Conservation (phyloP, 2,113 vertebrate species). For the Ceuthmochares aereus region DNA sequence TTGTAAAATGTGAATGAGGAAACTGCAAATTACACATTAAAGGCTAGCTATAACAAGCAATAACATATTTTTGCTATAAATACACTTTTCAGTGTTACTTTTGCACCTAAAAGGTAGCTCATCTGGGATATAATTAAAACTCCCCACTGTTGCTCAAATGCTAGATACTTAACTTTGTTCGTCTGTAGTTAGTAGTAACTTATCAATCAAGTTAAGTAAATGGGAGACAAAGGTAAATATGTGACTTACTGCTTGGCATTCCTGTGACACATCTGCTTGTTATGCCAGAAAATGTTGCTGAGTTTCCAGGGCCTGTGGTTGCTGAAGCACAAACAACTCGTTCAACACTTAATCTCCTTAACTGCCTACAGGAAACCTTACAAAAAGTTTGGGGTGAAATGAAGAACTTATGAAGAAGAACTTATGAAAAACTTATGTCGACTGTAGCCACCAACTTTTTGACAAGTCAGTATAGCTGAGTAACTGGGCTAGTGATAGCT, state of each 20-base stretch:
- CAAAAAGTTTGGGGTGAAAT: not conserved
- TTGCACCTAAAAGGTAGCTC: not conserved
- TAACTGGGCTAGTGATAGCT: not conserved
- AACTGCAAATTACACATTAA: not conserved
- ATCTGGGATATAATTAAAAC: not conserved
- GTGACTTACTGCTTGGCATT: not conserved
- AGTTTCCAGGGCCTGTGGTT: not conserved
- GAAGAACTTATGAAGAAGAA: too few species aligned
- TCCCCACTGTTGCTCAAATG: not conserved
- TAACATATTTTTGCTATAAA: not conserved
- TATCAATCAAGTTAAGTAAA: not conserved
- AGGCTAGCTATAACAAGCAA: not conserved
- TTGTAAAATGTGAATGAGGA: not conserved
- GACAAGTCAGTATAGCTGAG: not conserved
- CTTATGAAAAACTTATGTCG: not conserved
- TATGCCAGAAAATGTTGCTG: not conserved
- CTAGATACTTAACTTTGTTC: not conserved
- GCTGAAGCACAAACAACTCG: not conserved
- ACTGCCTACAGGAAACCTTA: not conserved
- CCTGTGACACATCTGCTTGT: not conserved
- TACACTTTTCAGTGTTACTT: not conserved
- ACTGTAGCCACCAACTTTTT: not conserved
- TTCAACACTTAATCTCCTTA: not conserved
- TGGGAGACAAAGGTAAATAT: not conserved
- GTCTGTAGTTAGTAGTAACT: not conserved